phyloP scores from a whole-genome alignment of 2,797 vertebrate genomes.

The Enteromius treurensis region DNA sequence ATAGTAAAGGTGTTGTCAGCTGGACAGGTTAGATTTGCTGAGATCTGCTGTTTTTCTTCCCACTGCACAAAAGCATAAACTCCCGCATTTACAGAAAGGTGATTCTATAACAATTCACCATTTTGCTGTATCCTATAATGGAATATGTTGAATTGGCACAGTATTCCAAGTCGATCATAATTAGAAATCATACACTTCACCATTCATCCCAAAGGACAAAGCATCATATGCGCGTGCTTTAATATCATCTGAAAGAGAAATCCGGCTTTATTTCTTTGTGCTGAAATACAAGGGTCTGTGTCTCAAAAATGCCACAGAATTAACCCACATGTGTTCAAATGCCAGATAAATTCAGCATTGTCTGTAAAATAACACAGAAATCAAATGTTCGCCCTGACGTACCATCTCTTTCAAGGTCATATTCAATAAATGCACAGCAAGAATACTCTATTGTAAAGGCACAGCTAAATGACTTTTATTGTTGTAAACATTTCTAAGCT shows the following conservation, averaged over 20 bases:
- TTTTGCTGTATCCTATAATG: conserved; percentile 9
- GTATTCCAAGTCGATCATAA: not conserved
- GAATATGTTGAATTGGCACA: not conserved
- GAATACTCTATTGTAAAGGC: not conserved
- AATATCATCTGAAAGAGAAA: not conserved
- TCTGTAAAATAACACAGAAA: conserved; percentile 29
- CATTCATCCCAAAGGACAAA: conserved; percentile 1
- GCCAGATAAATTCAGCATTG: conserved; percentile 33
- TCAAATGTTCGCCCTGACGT: conserved; percentile 20
- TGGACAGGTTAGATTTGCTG: conserved; percentile 45
- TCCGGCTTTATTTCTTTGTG: not conserved
- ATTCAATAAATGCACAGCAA: conserved; percentile 9
- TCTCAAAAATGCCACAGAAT: conserved; percentile 41
- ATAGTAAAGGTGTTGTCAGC: conserved; percentile 25
- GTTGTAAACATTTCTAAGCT: not conserved
- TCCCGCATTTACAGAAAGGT: conserved; percentile 13
- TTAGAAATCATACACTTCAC: conserved; percentile 8
- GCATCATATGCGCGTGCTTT: not conserved
- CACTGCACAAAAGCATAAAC: not conserved
- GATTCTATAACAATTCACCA: conserved; percentile 5
- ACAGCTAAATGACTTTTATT: not conserved
- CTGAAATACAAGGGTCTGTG: conserved; percentile 14
- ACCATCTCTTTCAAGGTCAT: conserved; percentile 24
- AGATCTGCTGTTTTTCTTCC: conserved; percentile 15
- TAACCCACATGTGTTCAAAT: conserved; percentile 37